Percentiles rank a stretch among this genome's conserved stretches.
These are phyloP conservation scores for Drosophila nigritarsus DNA, from an alignment of 2,888 invertebrate species.

Conservation along the genomic window DNA sequence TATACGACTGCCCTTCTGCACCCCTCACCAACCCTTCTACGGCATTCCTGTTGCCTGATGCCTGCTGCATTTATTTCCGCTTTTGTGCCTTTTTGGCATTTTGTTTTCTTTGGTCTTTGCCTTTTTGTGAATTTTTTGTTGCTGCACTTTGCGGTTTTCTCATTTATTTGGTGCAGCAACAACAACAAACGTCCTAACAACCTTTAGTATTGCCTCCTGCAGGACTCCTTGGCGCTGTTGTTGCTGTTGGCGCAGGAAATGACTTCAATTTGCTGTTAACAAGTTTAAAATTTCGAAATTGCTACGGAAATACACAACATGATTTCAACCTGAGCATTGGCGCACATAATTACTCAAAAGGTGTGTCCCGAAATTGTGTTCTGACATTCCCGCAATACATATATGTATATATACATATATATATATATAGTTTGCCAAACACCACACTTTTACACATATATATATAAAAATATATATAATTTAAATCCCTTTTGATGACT, in stretches of 20 bases:
- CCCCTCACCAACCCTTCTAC: neutral
- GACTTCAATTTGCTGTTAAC: slow-evolving; percentile 82
- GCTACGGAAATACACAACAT: slow-evolving; percentile 80
- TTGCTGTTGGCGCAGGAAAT: slow-evolving; percentile 72
- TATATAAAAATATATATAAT: neutral
- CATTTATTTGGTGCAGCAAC: slow-evolving; percentile 69
- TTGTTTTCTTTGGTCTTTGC: slow-evolving; percentile 65
- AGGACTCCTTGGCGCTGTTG: slow-evolving; percentile 20
- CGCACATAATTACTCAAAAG: slow-evolving; percentile 76
- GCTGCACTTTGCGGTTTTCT: slow-evolving; percentile 75
- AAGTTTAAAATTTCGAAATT: slow-evolving; percentile 81
- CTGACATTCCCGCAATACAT: neutral
- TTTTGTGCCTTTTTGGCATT: slow-evolving; percentile 80
- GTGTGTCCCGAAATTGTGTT: slow-evolving; percentile 31
- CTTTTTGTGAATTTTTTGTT: slow-evolving; percentile 60
- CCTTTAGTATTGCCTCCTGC: slow-evolving; percentile 52
- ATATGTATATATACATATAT: neutral
- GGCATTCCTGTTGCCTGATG: slow-evolving; percentile 33
- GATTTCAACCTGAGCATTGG: slow-evolving; percentile 74
- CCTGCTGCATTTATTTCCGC: slow-evolving; percentile 77
- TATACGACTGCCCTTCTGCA: neutral
- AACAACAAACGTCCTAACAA: slow-evolving; percentile 32
- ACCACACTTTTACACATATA: neutral
- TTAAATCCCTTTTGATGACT: slow-evolving; percentile 32
- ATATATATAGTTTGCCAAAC: too few relatives aligned